A percentile compares a stretch with the other conserved stretches of the same genome.
Conservation (phyloP, 2,113 vertebrate species). For the Steatornis caripensis region DNA sequence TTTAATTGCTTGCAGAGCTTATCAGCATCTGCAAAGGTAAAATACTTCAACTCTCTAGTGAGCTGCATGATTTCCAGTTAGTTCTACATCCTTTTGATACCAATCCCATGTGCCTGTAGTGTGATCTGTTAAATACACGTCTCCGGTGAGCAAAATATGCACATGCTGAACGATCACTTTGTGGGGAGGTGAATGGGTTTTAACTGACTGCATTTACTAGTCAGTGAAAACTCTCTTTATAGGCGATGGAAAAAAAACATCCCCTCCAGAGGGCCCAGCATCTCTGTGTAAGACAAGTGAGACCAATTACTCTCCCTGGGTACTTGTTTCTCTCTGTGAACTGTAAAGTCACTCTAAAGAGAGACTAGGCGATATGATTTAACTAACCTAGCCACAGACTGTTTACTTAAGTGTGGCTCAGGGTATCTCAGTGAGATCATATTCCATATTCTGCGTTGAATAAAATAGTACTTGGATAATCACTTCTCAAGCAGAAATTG, state of each 20-base stretch:
- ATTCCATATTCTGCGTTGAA: neutral
- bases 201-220: neutral
- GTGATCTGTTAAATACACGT: neutral
- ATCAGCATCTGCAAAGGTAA: conserved; percentile 16
- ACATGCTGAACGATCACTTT: neutral
- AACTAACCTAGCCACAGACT: neutral
- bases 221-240: neutral
- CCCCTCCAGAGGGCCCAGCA: neutral
- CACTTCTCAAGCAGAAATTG: neutral
- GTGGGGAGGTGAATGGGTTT: neutral
- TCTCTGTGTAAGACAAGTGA: neutral
- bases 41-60: neutral
- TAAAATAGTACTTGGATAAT: neutral
- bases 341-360: neutral
- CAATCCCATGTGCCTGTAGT: neutral
- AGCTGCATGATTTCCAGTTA: neutral
- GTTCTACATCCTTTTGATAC: neutral
- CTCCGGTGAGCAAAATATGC: neutral
- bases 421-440: neutral
- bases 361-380: neutral
- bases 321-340: neutral
- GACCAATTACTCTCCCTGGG: neutral
- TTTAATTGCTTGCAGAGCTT: conserved; percentile 3
- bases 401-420: neutral
- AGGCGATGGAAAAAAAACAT: neutral